These are phyloP conservation scores for Pitangus sulphuratus DNA, from an alignment of 2,797 vertebrate species.

Conservation along the genomic window DNA sequence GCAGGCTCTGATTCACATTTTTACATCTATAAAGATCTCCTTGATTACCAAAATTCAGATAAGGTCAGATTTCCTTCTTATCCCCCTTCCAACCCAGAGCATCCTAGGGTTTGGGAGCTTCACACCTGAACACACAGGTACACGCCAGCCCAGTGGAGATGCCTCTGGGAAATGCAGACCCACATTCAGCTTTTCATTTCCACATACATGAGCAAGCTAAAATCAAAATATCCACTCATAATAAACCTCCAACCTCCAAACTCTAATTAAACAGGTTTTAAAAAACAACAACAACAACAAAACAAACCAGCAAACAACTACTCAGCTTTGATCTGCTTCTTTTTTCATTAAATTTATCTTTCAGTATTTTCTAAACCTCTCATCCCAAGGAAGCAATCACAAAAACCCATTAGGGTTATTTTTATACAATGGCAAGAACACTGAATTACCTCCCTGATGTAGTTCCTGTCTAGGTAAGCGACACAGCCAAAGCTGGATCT, in stretches of 20 bases:
- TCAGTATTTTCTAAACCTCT: not conserved
- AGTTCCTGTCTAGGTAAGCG: not conserved
- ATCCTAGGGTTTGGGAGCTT: not conserved
- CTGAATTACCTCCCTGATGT: not conserved
- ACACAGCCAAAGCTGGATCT: not conserved
- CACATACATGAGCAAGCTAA: not conserved
- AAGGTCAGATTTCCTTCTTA: not conserved
- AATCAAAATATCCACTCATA: not conserved
- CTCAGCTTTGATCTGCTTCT: not conserved
- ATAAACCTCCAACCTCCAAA: not conserved
- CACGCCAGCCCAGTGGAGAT: accelerated
- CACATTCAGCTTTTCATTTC: not conserved
- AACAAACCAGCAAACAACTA: not conserved
- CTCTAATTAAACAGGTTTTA: not conserved
- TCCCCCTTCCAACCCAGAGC: not conserved
- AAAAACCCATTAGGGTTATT: not conserved
- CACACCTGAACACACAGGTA: not conserved
- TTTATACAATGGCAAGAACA: not conserved
- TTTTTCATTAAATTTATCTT: not conserved
- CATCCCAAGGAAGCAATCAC: not conserved
- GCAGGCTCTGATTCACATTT: not conserved
- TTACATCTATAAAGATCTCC: not conserved
- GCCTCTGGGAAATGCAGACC: not conserved
- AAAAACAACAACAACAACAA: not conserved
- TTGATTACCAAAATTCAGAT: accelerated